A percentile compares a stretch with the other conserved stretches of the same genome.
phyloP scores from a whole-genome alignment of 2,888 invertebrate genomes.

The Metallyticus violacea region DNA sequence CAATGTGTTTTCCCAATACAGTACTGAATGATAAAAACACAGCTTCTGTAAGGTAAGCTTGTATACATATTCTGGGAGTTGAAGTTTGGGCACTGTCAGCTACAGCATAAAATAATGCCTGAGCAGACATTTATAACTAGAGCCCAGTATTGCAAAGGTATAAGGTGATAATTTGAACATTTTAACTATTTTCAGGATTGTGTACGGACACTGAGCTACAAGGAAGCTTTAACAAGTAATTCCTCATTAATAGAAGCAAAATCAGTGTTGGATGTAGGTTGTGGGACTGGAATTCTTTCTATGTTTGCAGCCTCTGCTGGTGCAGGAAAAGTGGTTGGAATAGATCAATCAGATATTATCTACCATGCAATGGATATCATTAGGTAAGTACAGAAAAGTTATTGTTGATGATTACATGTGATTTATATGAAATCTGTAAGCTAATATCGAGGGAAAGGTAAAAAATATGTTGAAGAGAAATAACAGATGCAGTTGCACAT shows the following conservation, averaged over 20 bases:
- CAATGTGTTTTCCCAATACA: no score
- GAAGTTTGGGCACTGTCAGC: no score
- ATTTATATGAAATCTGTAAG: no score
- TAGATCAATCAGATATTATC: slow-evolving; percentile 95
- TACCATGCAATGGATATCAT: slow-evolving; percentile 95
- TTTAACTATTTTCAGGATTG: slow-evolving; percentile 57
- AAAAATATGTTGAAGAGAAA: no score
- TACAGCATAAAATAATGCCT: no score
- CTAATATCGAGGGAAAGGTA: no score
- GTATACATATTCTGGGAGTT: no score
- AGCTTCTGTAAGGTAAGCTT: no score
- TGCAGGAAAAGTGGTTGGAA: slow-evolving; percentile 83
- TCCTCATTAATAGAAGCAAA: slow-evolving; percentile 66
- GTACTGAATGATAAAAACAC: no score
- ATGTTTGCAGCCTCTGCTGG: slow-evolving; percentile 98
- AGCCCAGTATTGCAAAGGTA: no score
- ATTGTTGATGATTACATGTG: neutral
- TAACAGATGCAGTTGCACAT: no score
- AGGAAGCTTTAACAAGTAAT: slow-evolving; percentile 78
- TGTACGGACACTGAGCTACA: slow-evolving; percentile 83
- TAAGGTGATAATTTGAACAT: neutral
- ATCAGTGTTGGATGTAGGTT: slow-evolving; percentile 91
- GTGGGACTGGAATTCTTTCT: slow-evolving; percentile 95
- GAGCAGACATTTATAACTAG: no score
- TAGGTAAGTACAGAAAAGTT: slow-evolving; percentile 58